These are phyloP conservation scores for Sisyra terminalis DNA, from an alignment of 2,888 invertebrate species.

Conservation along the genomic window DNA sequence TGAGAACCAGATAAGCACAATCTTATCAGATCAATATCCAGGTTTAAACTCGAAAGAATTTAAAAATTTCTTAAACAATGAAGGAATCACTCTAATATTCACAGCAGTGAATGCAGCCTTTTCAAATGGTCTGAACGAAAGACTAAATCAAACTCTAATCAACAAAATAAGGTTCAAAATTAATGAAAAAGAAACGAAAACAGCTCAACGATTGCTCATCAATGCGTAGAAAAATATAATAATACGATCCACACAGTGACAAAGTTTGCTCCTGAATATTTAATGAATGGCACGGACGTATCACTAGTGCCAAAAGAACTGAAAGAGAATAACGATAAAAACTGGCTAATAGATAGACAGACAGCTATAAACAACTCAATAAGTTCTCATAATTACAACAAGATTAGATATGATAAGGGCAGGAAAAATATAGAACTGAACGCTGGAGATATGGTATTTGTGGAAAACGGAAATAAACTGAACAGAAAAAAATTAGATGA, in stretches of 20 bases:
- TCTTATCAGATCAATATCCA: neutral
- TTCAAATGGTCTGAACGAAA: slow-evolving; percentile 3
- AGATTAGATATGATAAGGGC: no score
- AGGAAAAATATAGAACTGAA: no score
- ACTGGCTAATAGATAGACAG: no score
- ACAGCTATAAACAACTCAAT: no score
- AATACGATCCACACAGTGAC: neutral
- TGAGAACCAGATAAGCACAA: neutral
- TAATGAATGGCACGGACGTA: no score
- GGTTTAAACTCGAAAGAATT: neutral
- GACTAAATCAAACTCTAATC: neutral
- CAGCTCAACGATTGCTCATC: neutral
- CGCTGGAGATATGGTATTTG: no score
- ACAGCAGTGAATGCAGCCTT: neutral
- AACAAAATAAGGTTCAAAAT: neutral
- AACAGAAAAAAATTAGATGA: no score
- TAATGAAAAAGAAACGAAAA: neutral
- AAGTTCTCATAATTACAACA: no score
- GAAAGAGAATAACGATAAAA: no score
- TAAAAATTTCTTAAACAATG: neutral
- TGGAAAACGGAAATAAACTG: no score
- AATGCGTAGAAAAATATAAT: neutral
- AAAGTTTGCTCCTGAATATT: neutral
- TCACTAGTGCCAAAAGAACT: no score
- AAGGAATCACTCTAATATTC: neutral